Base-by-base conservation (phyloP, 1,140 invertebrate genomes). In the Helicoverpa armigera region DNA sequence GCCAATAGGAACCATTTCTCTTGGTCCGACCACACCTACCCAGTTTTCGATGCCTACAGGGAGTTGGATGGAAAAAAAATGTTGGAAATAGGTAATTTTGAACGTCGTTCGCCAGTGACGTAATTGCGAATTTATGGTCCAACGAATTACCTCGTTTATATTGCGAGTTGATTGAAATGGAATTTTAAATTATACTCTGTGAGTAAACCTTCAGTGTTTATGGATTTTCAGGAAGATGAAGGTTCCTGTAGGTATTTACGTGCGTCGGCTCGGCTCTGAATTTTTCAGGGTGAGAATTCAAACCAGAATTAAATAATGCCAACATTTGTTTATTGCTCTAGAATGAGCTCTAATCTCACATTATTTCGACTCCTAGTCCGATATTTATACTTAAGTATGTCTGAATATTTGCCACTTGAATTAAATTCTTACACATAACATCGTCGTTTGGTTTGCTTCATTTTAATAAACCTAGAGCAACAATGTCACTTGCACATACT, bases 41-140 rank as follows among this genome's bases (percentile, higher is more conserved):
- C 83, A 85, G 89, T 94, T 94, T 89, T 87, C 87, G 83, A 89
- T 94, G 92, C 93, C 93, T 94, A 94, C 93, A 87, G 93, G 93
- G 93, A 94, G 69, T 94, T 94, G 89, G 76, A 88, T 89, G 87
- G 81, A 90, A 93, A 92, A 92, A 60, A 93, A 93, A 87, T 93
- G 92, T 93, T 93, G 82, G 92, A 88, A 89, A 92, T 94, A 94
- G 92, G 93, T 94, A 94, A 94, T 94, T 94, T 90, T 89, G 89
- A 91, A 91, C 87, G 86, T 89, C 89, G 89, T 93, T 93, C 86
- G 86, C 85, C 88, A 88, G 91, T 91, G 90, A 94, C 86, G 91
- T 91, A 94, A 94, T 94, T 91, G 90, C 83, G 82, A 88, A 85
- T 92, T 94, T 92, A 94, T 90, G 85, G 89, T 86, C 74, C 87